Percentiles rank a stretch among this genome's conserved stretches.
These are phyloP conservation scores for Malacoctenus gilli DNA, from an alignment of 2,797 vertebrate genomes.

Conservation along the genomic window DNA sequence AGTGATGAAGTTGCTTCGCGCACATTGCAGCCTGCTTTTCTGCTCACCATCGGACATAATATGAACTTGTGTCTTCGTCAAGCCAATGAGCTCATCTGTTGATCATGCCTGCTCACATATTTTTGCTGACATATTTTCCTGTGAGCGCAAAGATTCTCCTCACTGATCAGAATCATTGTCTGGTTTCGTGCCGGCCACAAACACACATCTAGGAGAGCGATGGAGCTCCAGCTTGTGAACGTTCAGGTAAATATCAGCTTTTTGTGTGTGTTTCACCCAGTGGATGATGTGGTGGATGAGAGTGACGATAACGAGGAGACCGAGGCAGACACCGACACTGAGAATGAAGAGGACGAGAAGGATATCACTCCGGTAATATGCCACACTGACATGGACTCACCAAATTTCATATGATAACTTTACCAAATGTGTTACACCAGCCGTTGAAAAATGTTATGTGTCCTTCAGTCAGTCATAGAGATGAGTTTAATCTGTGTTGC, in stretches of 20 bases:
- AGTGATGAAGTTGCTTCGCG: conserved; percentile 4
- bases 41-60: conserved; percentile 24
- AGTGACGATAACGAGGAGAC: conserved; percentile 95
- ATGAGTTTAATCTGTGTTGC: too few relatives aligned
- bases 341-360: conserved; percentile 91
- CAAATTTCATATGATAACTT: conserved; percentile 11
- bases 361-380: conserved; percentile 82
- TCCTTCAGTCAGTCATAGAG: too few relatives aligned
- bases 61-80: conserved; percentile 20
- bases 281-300: conserved; percentile 97
- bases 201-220: conserved; percentile 1
- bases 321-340: conserved; percentile 88
- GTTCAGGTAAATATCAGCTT: not conserved
- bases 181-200: conserved; percentile 8
- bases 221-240: conserved; percentile 1
- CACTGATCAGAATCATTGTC: conserved; percentile 11
- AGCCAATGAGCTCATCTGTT: conserved; percentile 44
- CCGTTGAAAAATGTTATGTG: not conserved
- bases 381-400: not conserved
- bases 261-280: conserved; percentile 70
- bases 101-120: conserved; percentile 51
- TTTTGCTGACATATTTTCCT: conserved; percentile 36
- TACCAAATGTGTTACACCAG: not conserved
- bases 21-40: conserved; percentile 26
- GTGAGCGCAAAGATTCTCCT: conserved; percentile 27